Evolutionary conservation across 2,797 vertebrate genomes (phyloP).

Genomic region (Centropyge bicolor): DNA sequence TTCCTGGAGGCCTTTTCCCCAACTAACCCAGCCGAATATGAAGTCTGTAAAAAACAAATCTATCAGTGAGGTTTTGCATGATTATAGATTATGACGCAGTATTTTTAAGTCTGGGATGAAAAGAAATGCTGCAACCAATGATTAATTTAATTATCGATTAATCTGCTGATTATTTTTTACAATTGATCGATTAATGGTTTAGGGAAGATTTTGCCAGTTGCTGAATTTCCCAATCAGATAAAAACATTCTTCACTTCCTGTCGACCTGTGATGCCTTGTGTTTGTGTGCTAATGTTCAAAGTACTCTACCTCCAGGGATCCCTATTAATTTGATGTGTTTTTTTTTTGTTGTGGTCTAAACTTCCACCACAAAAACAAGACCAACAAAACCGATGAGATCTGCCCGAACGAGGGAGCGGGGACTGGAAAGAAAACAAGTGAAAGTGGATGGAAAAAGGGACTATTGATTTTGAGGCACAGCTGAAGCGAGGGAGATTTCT

Average conservation of each 20-base stretch:
- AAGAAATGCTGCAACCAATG: not conserved
- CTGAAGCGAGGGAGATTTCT: not conserved
- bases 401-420: not conserved
- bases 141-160: too few species aligned
- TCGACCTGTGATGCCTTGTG: not conserved
- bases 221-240: too few species aligned
- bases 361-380: not conserved
- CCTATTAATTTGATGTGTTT: slow-evolving; percentile 1
- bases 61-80: not conserved
- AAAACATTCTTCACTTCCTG: not conserved
- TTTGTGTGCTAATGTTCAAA: not conserved
- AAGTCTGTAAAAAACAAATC: not conserved
- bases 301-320: not conserved
- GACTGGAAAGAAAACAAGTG: slow-evolving; percentile 12
- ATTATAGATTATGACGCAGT: not conserved
- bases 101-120: not conserved
- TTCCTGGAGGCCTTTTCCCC: not conserved
- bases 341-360: not conserved
- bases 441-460: slow-evolving; percentile 16
- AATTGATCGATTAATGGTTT: too few species aligned
- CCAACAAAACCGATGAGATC: slow-evolving; percentile 11
- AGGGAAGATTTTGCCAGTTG: too few species aligned
- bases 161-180: too few species aligned
- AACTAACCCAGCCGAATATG: not conserved
- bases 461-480: slow-evolving; percentile 27